Base-by-base conservation (phyloP, 2,888 invertebrate species). In the Amorpha juglandis region DNA sequence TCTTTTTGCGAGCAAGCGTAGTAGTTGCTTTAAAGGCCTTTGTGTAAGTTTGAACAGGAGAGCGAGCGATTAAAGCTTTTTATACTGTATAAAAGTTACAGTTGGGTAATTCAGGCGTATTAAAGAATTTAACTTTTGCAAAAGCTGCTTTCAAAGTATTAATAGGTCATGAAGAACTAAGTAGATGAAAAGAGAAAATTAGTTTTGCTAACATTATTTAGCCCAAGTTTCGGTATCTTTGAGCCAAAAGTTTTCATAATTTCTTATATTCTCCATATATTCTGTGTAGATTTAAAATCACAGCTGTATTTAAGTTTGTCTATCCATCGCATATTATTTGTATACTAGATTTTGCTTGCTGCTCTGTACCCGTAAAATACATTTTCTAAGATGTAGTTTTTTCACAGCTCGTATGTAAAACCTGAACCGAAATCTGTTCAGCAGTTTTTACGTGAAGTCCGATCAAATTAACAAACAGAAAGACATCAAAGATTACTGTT, bases 21-120 rank as follows among this genome's bases (percentile, higher is more conserved):
- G 55, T 4, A 38, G 55, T 55, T 53, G 35, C 53, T 55, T 55
- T 55, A 55, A 55, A 38, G 35, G 38, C 42, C 38, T 58, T 55
- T 55, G 55, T 58, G 42, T 42, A 42, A 42, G 12, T 55, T 55
- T 58, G 42, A 16, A 38, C 42, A 42, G 58, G 58, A 42, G 58
- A 38, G 55, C 35, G 53, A 38, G 42, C 42, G 16, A 58, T 58
- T 42, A 58, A 58, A 42, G 42, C 19, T 38, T 58, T 58, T 42
- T 58, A 58, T 58, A 19, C 42, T 12, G 38, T n/a, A 11, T 38
- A 12, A 58, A 58, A 19, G 42, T 58, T 42, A 6, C 58, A 58
- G 11, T 38, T 6, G 42, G 38, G 16, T 42, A 42, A 58, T 14
- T 19, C 42, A 19, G 19, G 42, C 19, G 58, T 55, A 16, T 38